phyloP scores from a whole-genome alignment of 2,797 vertebrate species.

The Mormyrus hasselquistii region DNA sequence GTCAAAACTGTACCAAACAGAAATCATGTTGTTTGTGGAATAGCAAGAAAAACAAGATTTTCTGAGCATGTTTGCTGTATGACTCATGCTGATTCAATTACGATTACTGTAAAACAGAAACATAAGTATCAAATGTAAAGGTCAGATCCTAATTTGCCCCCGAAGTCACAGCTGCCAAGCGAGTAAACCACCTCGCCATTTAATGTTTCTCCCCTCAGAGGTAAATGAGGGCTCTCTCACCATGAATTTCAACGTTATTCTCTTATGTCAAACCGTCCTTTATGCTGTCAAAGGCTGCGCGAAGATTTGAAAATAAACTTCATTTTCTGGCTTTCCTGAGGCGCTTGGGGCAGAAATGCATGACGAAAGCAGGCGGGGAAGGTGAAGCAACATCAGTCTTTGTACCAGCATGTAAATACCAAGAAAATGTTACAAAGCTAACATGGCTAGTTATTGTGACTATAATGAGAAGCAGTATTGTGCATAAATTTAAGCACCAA shows the following conservation, averaged over 20 bases:
- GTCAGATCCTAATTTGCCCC: constrained; percentile 53
- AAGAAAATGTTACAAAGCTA: not conserved
- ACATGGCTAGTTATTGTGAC: not conserved
- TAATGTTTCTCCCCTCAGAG: constrained; percentile 54
- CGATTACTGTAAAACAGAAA: not conserved
- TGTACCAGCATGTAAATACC: not conserved
- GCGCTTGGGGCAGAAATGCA: not conserved
- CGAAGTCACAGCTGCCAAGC: constrained; percentile 47
- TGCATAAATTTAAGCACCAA: not conserved
- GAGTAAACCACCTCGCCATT: constrained; percentile 37
- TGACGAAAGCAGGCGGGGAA: not conserved
- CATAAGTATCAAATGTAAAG: constrained; percentile 42
- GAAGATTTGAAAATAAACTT: not conserved
- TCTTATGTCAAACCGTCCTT: constrained; percentile 34
- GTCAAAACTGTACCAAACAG: not conserved
- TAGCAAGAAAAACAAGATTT: not conserved
- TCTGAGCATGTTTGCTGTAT: not conserved
- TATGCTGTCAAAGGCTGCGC: constrained; percentile 22
- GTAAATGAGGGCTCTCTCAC: constrained; percentile 52
- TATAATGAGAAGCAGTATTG: not conserved
- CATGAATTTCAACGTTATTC: constrained; percentile 42
- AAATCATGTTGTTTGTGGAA: not conserved
- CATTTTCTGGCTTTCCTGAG: not conserved
- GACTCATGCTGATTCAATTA: constrained; percentile 4
- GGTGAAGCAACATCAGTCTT: not conserved